Conservation (phyloP, 2,113 vertebrate genomes). For the Cyprinodon brontotheroides region DNA sequence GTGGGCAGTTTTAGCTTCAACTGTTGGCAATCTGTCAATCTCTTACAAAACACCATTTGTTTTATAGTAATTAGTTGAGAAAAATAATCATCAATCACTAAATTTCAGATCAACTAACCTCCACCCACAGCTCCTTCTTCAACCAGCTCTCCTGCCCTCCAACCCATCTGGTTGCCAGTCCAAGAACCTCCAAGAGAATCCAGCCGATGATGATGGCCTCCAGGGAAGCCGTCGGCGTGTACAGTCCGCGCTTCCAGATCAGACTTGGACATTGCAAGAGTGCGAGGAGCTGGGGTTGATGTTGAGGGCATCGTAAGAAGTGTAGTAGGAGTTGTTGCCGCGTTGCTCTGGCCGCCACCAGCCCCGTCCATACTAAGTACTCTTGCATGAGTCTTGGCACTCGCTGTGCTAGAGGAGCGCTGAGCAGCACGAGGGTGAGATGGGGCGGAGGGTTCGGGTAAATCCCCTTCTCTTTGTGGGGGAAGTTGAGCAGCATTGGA, state of each 20-base stretch:
- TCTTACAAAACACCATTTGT: no score
- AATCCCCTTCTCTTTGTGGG: conserved; percentile 69
- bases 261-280: conserved; percentile 88
- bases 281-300: conserved; percentile 73
- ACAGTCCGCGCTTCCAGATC: conserved; percentile 84
- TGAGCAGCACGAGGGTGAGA: conserved; percentile 82
- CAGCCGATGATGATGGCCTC: conserved; percentile 77
- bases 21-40: no score
- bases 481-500: conserved; percentile 69
- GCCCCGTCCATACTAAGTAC: conserved; percentile 89
- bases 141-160: conserved; percentile 80
- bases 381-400: conserved; percentile 89
- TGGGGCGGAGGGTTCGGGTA: conserved; percentile 61
- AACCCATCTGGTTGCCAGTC: conserved; percentile 84
- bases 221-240: conserved; percentile 71
- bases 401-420: conserved; percentile 87
- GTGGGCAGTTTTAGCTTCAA: no score
- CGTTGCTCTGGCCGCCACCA: conserved; percentile 70
- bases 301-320: conserved; percentile 75
- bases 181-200: conserved; percentile 81
- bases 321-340: conserved; percentile 56
- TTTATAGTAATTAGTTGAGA: neutral
- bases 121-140: conserved; percentile 89
- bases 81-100: neutral
- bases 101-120: conserved; percentile 73